A percentile compares a stretch with the other conserved stretches of the same genome.
Conservation (phyloP, 2,113 vertebrate species). For the Eurystomus gularis region DNA sequence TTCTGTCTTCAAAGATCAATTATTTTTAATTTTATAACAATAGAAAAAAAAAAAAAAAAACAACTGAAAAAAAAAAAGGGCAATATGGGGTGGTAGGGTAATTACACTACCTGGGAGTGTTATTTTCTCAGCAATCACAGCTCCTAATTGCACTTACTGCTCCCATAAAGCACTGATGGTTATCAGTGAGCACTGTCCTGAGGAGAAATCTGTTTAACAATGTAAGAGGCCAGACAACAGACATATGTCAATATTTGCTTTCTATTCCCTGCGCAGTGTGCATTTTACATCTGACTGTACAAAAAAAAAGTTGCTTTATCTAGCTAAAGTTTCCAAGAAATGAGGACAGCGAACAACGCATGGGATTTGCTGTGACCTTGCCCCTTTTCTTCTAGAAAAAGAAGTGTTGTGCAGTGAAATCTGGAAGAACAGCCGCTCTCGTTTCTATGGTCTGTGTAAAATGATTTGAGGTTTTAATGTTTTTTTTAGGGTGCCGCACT, state of each 20-base stretch:
- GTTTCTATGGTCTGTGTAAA: neutral
- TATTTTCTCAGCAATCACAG: neutral
- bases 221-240: neutral
- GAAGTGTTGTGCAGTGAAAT: neutral
- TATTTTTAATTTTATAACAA: neutral
- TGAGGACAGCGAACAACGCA: fast-evolving
- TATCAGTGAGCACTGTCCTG: neutral
- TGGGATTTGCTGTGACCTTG: neutral
- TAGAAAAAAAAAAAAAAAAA: neutral
- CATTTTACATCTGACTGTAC: neutral
- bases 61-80: neutral
- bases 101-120: neutral
- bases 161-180: neutral
- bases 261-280: neutral
- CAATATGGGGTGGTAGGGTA: neutral
- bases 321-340: neutral
- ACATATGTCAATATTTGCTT: neutral
- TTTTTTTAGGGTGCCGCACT: neutral
- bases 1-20: neutral
- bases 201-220: neutral
- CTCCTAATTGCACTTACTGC: neutral
- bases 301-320: neutral
- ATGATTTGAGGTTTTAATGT: neutral
- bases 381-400: neutral
- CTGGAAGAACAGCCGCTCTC: neutral